Evolutionary conservation across 2,797 vertebrate species (phyloP).

Genomic region (Euphonia xanthogaster): DNA sequence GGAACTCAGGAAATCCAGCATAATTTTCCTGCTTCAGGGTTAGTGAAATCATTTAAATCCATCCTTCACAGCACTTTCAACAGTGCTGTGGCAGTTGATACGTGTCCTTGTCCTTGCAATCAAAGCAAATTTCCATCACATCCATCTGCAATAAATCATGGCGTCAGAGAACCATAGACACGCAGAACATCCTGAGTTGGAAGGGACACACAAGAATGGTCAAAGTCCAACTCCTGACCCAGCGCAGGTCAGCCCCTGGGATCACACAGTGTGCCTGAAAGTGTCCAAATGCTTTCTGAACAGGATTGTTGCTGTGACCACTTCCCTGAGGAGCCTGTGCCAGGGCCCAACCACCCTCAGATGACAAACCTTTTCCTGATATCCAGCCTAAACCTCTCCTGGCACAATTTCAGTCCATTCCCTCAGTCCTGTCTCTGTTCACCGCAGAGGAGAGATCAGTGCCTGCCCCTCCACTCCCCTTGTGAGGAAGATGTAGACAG

Average conservation of each 20-base stretch:
- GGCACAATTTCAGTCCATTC: background rate
- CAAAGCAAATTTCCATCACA: background rate
- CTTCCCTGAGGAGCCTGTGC: background rate
- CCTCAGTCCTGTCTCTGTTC: background rate
- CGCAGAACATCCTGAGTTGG: background rate
- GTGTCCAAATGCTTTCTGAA: background rate
- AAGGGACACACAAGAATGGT: background rate
- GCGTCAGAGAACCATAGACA: rapidly evolving
- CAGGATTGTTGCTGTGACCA: background rate
- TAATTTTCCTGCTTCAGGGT: background rate
- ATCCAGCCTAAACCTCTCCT: background rate
- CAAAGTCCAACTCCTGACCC: background rate
- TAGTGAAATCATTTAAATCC: background rate
- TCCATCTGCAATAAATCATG: background rate
- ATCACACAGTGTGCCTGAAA: background rate
- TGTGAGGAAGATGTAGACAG: background rate
- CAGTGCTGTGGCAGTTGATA: background rate
- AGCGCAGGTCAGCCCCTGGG: background rate
- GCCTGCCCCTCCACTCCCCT: background rate
- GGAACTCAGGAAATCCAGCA: background rate
- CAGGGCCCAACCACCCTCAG: background rate
- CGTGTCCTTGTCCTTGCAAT: background rate
- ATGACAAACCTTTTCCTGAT: background rate
- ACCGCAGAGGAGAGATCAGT: background rate
- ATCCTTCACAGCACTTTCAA: background rate